Percentiles rank a stretch among this genome's conserved stretches.
Evolutionary conservation across 1,140 invertebrate genomes (phyloP).

Genomic region (Oedothorax gibbosus): DNA sequence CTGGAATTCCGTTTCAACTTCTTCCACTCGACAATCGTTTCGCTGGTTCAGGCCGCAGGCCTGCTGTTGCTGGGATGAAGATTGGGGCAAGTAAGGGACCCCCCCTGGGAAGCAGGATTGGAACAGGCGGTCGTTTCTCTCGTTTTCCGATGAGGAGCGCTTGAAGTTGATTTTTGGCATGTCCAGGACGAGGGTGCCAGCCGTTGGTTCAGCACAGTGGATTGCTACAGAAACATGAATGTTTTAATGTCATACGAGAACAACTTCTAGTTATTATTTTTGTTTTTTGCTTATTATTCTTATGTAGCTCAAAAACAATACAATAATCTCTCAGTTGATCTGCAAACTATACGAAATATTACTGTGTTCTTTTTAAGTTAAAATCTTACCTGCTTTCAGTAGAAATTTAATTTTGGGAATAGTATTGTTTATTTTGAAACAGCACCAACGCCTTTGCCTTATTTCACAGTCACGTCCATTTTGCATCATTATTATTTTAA

Average conservation of each 20-base stretch:
- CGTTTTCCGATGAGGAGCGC: slow-evolving; percentile 24
- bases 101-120: slow-evolving; percentile 43
- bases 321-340: background rate
- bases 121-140: slow-evolving; percentile 23
- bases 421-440: too few relatives aligned
- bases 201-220: slow-evolving; percentile 34
- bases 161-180: slow-evolving; percentile 60
- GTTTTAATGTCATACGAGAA: too few relatives aligned
- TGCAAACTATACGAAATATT: background rate
- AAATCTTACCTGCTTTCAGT: too few relatives aligned
- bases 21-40: slow-evolving; percentile 47
- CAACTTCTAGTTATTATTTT: too few relatives aligned
- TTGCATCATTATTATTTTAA: too few relatives aligned
- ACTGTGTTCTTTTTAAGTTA: background rate
- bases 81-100: slow-evolving; percentile 36
- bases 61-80: slow-evolving; percentile 14
- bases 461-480: too few relatives aligned
- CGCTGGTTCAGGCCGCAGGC: background rate
- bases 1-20: slow-evolving; percentile 45
- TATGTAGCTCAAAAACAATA: too few relatives aligned
- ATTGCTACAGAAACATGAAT: slow-evolving; percentile 14
- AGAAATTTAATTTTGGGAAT: too few relatives aligned
- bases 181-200: slow-evolving; percentile 38
- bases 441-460: too few relatives aligned
- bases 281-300: too few relatives aligned